A percentile compares a stretch with the other conserved stretches of the same genome.
Conservation (phyloP, 2,113 vertebrate species). For the Empidonax traillii region DNA sequence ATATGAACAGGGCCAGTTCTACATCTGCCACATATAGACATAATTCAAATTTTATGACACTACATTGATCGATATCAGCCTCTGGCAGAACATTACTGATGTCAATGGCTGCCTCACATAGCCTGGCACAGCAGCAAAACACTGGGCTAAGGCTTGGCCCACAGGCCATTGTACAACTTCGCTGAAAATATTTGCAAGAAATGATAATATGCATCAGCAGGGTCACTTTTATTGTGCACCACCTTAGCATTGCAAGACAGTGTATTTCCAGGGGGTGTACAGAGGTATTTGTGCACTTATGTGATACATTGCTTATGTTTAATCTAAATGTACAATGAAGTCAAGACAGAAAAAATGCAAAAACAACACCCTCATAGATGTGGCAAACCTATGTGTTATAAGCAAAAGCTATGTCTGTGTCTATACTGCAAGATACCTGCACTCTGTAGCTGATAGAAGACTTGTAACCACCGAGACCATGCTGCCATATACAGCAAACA, state of each 20-base stretch:
- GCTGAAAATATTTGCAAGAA: background rate
- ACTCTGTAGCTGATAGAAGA: background rate
- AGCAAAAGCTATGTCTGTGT: background rate
- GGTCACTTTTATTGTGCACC: background rate
- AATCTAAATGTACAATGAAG: background rate
- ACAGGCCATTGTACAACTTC: background rate
- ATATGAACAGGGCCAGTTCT: background rate
- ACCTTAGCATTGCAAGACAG: background rate
- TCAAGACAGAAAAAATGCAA: background rate
- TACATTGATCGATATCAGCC: background rate
- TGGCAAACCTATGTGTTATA: background rate
- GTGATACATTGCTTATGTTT: background rate
- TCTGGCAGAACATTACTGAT: background rate
- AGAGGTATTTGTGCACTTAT: background rate
- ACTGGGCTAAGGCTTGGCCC: background rate
- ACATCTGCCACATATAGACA: accelerated
- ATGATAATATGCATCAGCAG: background rate
- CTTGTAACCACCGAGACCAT: background rate
- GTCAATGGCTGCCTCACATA: background rate
- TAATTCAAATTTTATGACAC: background rate
- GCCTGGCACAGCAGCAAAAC: background rate
- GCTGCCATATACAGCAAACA: background rate
- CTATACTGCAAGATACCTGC: background rate
- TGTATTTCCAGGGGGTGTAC: background rate
- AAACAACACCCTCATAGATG: background rate